Conservation (phyloP, 2,797 vertebrate species). For the Anguilla megastoma region DNA sequence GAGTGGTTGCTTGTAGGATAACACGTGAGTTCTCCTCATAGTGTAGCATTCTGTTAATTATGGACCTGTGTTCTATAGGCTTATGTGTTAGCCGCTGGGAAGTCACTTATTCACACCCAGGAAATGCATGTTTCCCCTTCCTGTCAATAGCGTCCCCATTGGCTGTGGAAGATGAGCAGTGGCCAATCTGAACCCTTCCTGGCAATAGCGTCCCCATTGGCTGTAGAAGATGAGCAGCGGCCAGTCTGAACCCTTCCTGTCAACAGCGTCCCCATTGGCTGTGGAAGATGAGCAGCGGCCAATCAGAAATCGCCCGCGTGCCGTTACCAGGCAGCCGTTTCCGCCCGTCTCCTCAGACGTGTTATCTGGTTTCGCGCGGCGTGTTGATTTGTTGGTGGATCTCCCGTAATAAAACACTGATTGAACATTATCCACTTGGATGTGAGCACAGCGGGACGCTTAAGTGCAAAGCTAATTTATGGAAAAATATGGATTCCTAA, state of each 20-base stretch:
- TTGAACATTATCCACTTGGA: conserved; percentile 68
- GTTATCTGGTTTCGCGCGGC: not conserved
- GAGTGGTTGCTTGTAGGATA: not conserved
- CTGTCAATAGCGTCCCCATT: conserved; percentile 27
- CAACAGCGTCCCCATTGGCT: conserved; percentile 7
- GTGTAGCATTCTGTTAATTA: conserved; percentile 40
- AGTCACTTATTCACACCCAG: conserved; percentile 40
- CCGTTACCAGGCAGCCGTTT: not conserved
- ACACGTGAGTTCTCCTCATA: not conserved
- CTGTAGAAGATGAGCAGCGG: not conserved
- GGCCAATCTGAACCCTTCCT: conserved; percentile 10
- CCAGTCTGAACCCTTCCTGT: conserved; percentile 23
- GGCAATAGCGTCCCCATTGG: conserved; percentile 16
- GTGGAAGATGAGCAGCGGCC: not conserved
- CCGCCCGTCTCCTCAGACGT: not conserved
- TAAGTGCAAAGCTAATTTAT: conserved; percentile 81
- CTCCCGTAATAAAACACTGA: conserved; percentile 54
- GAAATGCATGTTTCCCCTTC: conserved; percentile 29
- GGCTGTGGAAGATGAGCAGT: not conserved
- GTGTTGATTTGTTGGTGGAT: not conserved
- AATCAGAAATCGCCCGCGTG: not conserved
- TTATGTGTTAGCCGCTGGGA: conserved; percentile 31
- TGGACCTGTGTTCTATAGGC: conserved; percentile 30
- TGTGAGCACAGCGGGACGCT: conserved; percentile 73
- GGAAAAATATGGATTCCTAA: conserved; percentile 82